A percentile compares a stretch with the other conserved stretches of the same genome.
Evolutionary conservation across 2,888 invertebrate species (phyloP).

Genomic region (Galerucella calmariensis): DNA sequence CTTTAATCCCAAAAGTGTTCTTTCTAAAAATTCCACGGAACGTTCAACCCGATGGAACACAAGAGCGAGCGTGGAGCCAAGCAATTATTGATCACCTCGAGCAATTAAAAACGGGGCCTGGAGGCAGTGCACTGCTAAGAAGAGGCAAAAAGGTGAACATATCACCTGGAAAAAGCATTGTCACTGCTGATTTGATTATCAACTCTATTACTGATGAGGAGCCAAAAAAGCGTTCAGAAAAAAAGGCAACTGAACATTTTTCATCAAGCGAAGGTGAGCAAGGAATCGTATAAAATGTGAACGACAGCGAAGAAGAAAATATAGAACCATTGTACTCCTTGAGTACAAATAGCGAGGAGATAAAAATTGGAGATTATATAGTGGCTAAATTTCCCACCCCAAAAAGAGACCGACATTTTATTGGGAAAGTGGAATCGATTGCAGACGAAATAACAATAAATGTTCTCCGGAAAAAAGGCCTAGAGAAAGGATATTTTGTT

Average conservation of each 20-base stretch:
- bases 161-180: neutral
- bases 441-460: no score
- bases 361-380: no score
- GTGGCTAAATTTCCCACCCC: no score
- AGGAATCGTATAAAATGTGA: neutral
- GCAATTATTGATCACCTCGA: no score
- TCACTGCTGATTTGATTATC: neutral
- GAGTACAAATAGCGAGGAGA: no score
- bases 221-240: neutral
- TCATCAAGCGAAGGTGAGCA: neutral
- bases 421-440: no score
- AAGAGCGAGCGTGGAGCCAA: no score
- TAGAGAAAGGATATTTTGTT: no score
- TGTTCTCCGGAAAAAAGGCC: no score
- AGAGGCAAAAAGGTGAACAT: neutral
- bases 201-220: conserved; percentile 4
- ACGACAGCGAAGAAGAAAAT: conserved; percentile 3
- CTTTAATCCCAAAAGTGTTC: neutral
- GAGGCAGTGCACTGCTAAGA: neutral
- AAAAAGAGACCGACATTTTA: no score
- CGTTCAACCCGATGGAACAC: no score
- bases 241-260: conserved; percentile 1
- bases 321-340: neutral
- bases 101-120: no score
- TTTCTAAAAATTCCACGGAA: neutral